These are phyloP conservation scores for Metalampra italica DNA, from an alignment of 2,888 invertebrate genomes.

Conservation along the genomic window DNA sequence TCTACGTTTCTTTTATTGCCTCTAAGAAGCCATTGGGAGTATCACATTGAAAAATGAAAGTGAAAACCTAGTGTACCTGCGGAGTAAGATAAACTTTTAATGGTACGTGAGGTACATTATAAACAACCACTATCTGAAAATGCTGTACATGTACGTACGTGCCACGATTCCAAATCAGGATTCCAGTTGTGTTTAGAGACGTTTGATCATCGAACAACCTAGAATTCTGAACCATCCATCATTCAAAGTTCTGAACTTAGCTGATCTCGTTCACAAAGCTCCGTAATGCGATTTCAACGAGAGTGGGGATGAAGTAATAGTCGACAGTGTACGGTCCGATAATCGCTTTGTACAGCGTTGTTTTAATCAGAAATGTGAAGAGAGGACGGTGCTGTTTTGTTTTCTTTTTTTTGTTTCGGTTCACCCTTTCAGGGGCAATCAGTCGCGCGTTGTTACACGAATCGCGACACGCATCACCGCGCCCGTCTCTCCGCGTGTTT, in stretches of 20 bases:
- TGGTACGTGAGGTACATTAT: neutral
- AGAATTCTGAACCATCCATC: neutral
- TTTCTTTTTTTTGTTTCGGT: conserved; percentile 35
- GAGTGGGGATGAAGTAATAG: conserved; percentile 40
- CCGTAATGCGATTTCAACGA: conserved; percentile 11
- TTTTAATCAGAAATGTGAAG: conserved; percentile 59
- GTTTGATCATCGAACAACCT: neutral
- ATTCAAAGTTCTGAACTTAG: neutral
- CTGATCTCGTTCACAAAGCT: conserved; percentile 1
- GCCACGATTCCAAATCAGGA: no score
- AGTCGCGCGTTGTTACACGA: conserved; percentile 59
- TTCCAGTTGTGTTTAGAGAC: neutral
- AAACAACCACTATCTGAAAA: neutral
- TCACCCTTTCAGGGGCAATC: conserved; percentile 65
- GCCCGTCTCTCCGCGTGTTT: conserved; percentile 24
- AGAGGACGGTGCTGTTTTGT: conserved; percentile 13
- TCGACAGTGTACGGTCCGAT: conserved; percentile 55
- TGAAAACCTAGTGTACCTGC: no score
- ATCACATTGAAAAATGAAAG: no score
- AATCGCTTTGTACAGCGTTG: conserved; percentile 64
- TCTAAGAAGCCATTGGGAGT: no score
- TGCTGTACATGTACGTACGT: no score
- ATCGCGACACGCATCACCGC: conserved; percentile 50
- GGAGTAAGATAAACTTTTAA: neutral
- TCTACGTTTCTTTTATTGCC: no score